A percentile compares a stretch with the other conserved stretches of the same genome.
phyloP scores from a whole-genome alignment of 2,888 invertebrate genomes.

The Aphodius granarius region DNA sequence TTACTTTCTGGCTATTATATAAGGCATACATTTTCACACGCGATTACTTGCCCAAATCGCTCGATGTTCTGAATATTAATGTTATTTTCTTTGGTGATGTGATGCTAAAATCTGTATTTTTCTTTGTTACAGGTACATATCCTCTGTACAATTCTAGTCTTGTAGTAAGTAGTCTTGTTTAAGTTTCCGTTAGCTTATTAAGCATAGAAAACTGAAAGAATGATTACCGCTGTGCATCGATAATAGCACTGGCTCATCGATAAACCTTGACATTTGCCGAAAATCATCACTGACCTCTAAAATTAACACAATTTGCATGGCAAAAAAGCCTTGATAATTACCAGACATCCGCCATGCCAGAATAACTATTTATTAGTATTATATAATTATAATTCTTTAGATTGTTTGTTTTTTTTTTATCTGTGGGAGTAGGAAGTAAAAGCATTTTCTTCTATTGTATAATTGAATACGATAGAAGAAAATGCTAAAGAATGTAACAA shows the following conservation, averaged over 20 bases:
- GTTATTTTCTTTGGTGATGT: too few relatives aligned
- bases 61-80: too few relatives aligned
- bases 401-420: too few relatives aligned
- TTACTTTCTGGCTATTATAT: neutral
- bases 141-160: constrained; percentile 7
- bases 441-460: neutral
- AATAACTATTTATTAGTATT: neutral
- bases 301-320: too few relatives aligned
- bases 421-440: neutral
- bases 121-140: constrained; percentile 11
- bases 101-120: too few relatives aligned
- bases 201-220: too few relatives aligned
- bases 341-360: neutral
- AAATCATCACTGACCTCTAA: neutral
- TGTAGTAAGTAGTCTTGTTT: neutral
- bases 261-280: neutral
- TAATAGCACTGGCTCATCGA: neutral
- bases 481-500: neutral
- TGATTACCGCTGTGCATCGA: neutral
- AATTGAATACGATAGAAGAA: neutral
- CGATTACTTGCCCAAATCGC: neutral
- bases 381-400: neutral
- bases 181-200: neutral
- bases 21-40: neutral
- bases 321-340: neutral